phyloP scores from a whole-genome alignment of 2,888 invertebrate genomes.

The Petrolisthes manimaculis region DNA sequence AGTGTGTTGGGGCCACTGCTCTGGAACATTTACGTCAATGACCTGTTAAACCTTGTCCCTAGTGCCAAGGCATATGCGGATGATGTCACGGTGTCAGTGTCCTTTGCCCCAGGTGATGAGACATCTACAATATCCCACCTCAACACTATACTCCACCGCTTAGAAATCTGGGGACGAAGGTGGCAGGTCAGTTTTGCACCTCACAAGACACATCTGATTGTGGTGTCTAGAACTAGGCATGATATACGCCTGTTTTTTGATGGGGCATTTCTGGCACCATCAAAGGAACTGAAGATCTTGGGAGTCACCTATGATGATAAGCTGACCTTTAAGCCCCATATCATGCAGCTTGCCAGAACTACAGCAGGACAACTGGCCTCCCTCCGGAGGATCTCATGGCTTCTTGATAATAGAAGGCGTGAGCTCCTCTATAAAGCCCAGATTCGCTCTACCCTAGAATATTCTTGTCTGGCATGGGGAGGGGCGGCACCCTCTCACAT shows the following conservation, averaged over 20 bases:
- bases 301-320: slow-evolving; percentile 3
- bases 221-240: background rate
- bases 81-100: background rate
- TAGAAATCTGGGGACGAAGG: background rate
- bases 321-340: slow-evolving; percentile 9
- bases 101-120: background rate
- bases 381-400: slow-evolving; percentile 7
- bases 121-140: no score
- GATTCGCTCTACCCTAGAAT: background rate
- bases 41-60: slow-evolving; percentile 9
- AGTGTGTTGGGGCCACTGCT: no score
- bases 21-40: slow-evolving; percentile 5
- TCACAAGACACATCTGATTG: background rate
- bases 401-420: background rate
- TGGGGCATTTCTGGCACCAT: background rate
- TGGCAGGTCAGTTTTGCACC: background rate
- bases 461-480: background rate
- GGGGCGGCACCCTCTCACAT: background rate
- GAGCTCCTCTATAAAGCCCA: background rate
- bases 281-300: background rate
- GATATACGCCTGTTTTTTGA: background rate
- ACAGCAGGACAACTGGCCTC: background rate
- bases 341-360: slow-evolving; percentile 3
- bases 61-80: background rate
- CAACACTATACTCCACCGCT: background rate